Evolutionary conservation across 1,140 invertebrate genomes (phyloP).

Genomic region (Phthorimaea operculella): DNA sequence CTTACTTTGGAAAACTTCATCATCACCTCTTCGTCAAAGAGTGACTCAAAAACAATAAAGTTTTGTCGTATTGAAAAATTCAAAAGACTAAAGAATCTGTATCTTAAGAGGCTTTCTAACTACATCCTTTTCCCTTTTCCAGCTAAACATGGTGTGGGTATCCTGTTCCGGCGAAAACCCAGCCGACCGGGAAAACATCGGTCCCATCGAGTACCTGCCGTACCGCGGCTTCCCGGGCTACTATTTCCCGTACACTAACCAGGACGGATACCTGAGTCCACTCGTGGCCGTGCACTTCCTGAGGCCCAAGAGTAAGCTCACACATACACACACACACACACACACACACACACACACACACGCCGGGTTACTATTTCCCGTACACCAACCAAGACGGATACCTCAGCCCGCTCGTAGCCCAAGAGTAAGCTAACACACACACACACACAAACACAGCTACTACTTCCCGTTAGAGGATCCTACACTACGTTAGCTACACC

Average conservation of each 20-base stretch:
- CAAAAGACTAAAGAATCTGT: too few relatives aligned
- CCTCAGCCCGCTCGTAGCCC: constrained; percentile 87
- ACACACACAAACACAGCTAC: constrained; percentile 56
- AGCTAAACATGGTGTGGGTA: constrained; percentile 80
- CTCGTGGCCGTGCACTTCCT: constrained; percentile 89
- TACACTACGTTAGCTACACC: too few relatives aligned
- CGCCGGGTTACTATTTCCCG: constrained; percentile 83
- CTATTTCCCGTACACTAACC: constrained; percentile 84
- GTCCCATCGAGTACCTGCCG: constrained; percentile 83
- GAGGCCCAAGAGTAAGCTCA: constrained; percentile 81
- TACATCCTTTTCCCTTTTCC: constrained; percentile 8
- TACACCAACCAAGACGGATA: constrained; percentile 84
- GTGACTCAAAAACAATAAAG: too few relatives aligned
- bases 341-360: too few relatives aligned
- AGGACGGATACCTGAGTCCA: constrained; percentile 86
- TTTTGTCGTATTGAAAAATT: too few relatives aligned
- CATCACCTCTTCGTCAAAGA: too few relatives aligned
- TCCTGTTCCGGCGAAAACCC: constrained; percentile 91
- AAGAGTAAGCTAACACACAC: constrained; percentile 83
- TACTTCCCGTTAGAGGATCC: constrained; percentile 89
- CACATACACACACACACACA: too few relatives aligned
- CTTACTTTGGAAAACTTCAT: too few relatives aligned
- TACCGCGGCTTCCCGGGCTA: constrained; percentile 80
- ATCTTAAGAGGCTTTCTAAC: too few relatives aligned
- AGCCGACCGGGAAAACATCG: constrained; percentile 90